These are phyloP conservation scores for Alaudala cheleensis DNA, from an alignment of 2,113 vertebrate species.

Conservation along the genomic window DNA sequence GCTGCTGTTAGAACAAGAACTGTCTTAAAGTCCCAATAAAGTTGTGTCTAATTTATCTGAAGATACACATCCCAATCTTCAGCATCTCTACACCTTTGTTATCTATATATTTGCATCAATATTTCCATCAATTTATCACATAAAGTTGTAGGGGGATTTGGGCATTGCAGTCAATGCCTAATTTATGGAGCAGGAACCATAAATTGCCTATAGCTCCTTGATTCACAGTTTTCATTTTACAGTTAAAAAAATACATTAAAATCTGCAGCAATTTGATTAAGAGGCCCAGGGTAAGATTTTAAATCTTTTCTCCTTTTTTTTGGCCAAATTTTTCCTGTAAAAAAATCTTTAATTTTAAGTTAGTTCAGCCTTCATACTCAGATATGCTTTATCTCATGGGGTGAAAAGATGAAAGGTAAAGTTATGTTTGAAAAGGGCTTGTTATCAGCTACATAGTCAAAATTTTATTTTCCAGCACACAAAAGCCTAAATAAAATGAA, in stretches of 20 bases:
- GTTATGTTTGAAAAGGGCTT: not conserved
- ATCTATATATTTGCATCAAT: not conserved
- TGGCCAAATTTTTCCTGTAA: not conserved
- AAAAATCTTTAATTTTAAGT: not conserved
- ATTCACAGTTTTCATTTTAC: not conserved
- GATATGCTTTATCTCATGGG: not conserved
- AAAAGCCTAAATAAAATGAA: not conserved
- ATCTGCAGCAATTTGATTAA: not conserved
- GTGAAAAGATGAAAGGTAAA: slow-evolving; percentile 14
- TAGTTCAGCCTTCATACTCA: not conserved
- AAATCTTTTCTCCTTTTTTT: not conserved
- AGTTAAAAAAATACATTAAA: not conserved
- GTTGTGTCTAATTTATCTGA: not conserved
- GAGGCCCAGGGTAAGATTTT: not conserved
- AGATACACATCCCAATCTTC: not conserved
- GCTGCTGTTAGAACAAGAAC: not conserved
- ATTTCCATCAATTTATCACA: not conserved
- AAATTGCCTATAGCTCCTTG: not conserved
- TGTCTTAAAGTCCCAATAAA: not conserved
- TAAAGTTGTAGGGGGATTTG: fast-evolving
- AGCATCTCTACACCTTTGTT: fast-evolving
- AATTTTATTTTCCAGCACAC: not conserved
- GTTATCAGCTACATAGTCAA: not conserved
- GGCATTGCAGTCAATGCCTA: not conserved
- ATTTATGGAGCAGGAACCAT: not conserved